Conservation (phyloP, 1,140 invertebrate genomes). For the Nixonia krombeini region DNA sequence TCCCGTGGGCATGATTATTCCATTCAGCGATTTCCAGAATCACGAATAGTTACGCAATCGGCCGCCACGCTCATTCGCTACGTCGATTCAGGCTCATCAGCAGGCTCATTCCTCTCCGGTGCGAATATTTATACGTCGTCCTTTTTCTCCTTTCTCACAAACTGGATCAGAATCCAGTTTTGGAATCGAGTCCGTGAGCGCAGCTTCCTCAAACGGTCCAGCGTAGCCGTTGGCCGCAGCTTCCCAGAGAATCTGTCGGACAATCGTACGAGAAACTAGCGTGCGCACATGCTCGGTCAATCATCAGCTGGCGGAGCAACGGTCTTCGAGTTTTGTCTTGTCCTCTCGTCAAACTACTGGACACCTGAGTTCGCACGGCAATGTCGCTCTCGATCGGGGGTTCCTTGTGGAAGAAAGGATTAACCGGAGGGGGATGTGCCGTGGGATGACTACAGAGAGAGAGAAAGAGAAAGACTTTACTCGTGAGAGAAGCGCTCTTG, state of each 20-base stretch:
- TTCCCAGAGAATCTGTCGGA: constrained; percentile 29
- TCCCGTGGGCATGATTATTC: neutral
- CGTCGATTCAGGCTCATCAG: constrained; percentile 28
- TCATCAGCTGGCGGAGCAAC: constrained; percentile 45
- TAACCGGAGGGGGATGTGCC: constrained; percentile 13
- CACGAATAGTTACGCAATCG: neutral
- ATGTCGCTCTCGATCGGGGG: constrained; percentile 24
- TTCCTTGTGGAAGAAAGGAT: constrained; percentile 35
- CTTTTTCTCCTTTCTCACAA: constrained; percentile 31
- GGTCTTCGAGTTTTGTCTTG: constrained; percentile 48
- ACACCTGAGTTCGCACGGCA: constrained; percentile 45
- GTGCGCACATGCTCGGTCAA: constrained; percentile 29
- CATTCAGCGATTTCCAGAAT: neutral
- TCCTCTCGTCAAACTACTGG: constrained; percentile 48
- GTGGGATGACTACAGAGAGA: constrained; percentile 17
- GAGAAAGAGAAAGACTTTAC: no score
- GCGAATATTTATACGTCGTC: constrained; percentile 33
- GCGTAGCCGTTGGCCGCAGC: constrained; percentile 53
- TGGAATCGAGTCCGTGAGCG: constrained; percentile 63
- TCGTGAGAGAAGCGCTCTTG: no score
- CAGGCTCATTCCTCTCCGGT: constrained; percentile 12
- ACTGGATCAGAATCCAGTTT: constrained; percentile 68
- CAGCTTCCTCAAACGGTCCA: constrained; percentile 65
- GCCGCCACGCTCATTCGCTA: constrained; percentile 1
- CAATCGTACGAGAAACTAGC: constrained; percentile 29